phyloP scores from a whole-genome alignment of 2,797 vertebrate species.

The Pteropus rufus region DNA sequence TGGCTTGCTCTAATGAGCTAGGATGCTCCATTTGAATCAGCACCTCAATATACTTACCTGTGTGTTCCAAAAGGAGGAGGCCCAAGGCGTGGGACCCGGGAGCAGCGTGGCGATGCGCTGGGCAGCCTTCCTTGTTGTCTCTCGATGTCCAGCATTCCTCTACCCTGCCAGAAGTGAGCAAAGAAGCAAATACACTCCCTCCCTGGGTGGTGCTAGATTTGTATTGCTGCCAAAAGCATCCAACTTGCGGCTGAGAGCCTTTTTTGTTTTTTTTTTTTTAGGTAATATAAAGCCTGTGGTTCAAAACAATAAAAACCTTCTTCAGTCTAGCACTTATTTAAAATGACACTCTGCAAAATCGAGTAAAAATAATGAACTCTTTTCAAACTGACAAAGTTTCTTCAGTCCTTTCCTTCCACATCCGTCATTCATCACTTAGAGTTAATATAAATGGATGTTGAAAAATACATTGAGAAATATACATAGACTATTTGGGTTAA shows the following conservation, averaged over 20 bases:
- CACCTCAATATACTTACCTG: conserved; percentile 78
- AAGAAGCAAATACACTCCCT: conserved; percentile 80
- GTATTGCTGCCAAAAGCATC: conserved; percentile 84
- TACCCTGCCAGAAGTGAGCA: conserved; percentile 78
- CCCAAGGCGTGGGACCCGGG: conserved; percentile 50
- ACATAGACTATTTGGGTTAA: conserved; percentile 33
- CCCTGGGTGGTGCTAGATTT: conserved; percentile 84
- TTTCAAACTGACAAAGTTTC: conserved; percentile 12
- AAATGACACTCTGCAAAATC: conserved; percentile 37
- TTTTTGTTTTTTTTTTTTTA: background rate
- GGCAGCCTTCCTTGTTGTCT: conserved; percentile 70
- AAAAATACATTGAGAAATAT: conserved; percentile 62
- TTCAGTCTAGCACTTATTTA: conserved; percentile 42
- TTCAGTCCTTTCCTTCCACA: background rate
- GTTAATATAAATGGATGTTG: conserved; percentile 44
- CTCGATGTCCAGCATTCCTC: conserved; percentile 84
- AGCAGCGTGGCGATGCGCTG: conserved; percentile 33
- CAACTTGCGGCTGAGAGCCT: conserved; percentile 83
- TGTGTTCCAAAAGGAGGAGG: conserved; percentile 62
- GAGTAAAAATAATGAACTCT: conserved; percentile 35
- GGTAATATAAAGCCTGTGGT: conserved; percentile 69
- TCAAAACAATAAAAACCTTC: conserved; percentile 67
- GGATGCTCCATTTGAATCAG: conserved; percentile 15
- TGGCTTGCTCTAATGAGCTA: conserved; percentile 39
- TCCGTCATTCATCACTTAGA: conserved; percentile 53